Evolutionary conservation across 2,888 invertebrate genomes (phyloP).

Genomic region (Cryptocephalus moraei): DNA sequence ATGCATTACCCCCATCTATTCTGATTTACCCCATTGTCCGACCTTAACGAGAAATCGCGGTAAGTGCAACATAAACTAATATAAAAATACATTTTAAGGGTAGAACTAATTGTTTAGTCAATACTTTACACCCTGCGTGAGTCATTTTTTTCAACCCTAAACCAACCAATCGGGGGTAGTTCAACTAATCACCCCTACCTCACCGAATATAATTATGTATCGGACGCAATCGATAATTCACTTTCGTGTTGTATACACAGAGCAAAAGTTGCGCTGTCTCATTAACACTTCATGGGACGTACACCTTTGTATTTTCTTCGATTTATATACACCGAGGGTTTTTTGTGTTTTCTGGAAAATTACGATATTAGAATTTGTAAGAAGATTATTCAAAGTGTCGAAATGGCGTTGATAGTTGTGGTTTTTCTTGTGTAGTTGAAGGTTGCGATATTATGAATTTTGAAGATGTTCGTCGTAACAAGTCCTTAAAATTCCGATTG

Average conservation of each 20-base stretch:
- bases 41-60: slow-evolving; percentile 16
- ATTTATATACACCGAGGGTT: too few species aligned
- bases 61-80: slow-evolving; percentile 25
- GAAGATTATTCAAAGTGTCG: too few species aligned
- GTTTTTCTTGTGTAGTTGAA: too few species aligned
- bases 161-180: slow-evolving; percentile 39
- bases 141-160: slow-evolving; percentile 40
- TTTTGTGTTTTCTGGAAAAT: too few species aligned
- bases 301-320: too few species aligned
- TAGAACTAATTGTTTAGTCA: slow-evolving; percentile 43
- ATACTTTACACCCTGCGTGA: slow-evolving; percentile 44
- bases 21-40: slow-evolving; percentile 10
- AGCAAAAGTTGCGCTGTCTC: too few species aligned
- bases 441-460: too few species aligned
- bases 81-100: slow-evolving; percentile 38
- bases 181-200: slow-evolving; percentile 38
- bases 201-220: slow-evolving; percentile 40
- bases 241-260: neutral
- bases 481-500: too few species aligned
- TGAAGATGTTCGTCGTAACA: too few species aligned
- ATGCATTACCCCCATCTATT: slow-evolving; percentile 8
- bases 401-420: too few species aligned
- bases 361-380: too few species aligned
- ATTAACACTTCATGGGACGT: too few species aligned
- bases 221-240: slow-evolving; percentile 39